phyloP scores from a whole-genome alignment of 2,888 invertebrate species.

The Notodonta dromedarius region DNA sequence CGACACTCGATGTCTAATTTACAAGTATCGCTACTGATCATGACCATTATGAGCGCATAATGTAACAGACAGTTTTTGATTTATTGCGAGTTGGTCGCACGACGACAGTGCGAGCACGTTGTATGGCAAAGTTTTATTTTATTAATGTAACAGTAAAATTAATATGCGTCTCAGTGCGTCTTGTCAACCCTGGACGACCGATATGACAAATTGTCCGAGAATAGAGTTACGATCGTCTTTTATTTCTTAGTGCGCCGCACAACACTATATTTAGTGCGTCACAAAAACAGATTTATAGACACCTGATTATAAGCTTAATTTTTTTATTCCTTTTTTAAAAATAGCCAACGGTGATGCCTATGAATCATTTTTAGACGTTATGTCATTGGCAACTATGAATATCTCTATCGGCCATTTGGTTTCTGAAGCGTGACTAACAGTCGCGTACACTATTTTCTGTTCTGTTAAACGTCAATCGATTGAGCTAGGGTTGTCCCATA shows the following conservation, averaged over 20 bases:
- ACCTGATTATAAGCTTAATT: neutral
- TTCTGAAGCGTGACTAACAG: slow-evolving; percentile 1
- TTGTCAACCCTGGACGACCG: neutral
- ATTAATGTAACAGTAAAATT: no score
- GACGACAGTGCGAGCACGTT: neutral
- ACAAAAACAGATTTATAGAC: slow-evolving; percentile 1
- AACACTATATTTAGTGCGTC: slow-evolving; percentile 8
- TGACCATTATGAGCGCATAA: neutral
- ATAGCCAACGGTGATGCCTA: neutral
- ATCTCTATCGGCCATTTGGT: neutral
- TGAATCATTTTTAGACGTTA: neutral
- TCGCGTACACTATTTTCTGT: neutral
- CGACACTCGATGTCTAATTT: slow-evolving; percentile 26
- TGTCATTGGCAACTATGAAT: slow-evolving; percentile 4
- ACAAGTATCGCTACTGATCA: slow-evolving; percentile 28
- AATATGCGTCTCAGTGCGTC: neutral
- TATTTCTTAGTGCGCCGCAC: slow-evolving; percentile 9
- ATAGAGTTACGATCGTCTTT: slow-evolving; percentile 19
- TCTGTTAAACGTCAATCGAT: neutral
- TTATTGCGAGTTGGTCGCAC: neutral
- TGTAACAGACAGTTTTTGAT: neutral
- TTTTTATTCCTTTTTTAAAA: neutral
- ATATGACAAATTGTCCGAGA: slow-evolving; percentile 20
- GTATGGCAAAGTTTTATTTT: neutral
- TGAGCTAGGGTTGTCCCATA: neutral